These are phyloP conservation scores for Nyctibius grandis DNA, from an alignment of 2,797 vertebrate species.

Conservation along the genomic window DNA sequence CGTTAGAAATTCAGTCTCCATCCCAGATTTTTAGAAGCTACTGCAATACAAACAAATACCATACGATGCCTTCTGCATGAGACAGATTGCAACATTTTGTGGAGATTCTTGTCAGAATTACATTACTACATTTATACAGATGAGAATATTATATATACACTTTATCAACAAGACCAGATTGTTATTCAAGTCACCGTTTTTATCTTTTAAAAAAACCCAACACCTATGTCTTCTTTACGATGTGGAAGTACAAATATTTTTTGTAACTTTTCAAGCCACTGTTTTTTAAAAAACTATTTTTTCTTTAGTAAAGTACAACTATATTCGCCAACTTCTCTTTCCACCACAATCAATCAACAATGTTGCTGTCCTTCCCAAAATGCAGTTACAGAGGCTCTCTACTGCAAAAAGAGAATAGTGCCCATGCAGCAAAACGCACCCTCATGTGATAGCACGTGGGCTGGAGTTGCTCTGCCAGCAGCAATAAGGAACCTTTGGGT, in stretches of 20 bases:
- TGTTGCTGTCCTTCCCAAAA: neutral
- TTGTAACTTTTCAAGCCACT: neutral
- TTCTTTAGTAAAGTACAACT: neutral
- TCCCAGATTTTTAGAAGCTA: neutral
- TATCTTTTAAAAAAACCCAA: neutral
- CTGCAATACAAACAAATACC: neutral
- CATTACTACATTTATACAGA: neutral
- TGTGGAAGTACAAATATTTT: neutral
- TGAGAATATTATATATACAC: neutral
- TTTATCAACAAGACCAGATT: neutral
- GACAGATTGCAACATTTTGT: neutral
- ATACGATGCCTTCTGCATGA: neutral
- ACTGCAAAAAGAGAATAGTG: neutral
- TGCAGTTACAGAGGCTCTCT: neutral
- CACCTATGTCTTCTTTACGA: neutral
- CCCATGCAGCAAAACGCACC: neutral
- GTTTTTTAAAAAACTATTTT: neutral
- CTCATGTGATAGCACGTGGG: accelerated
- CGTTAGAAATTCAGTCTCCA: neutral
- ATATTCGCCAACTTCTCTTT: neutral
- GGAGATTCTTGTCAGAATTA: neutral
- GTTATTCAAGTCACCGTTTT: neutral
- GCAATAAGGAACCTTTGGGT: neutral
- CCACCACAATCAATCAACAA: neutral
- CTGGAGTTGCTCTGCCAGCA: neutral